Evolutionary conservation across 2,797 vertebrate genomes (phyloP), one percentile per base, ranked within the genome.

Genomic region (Anguilla megastoma): DNA sequence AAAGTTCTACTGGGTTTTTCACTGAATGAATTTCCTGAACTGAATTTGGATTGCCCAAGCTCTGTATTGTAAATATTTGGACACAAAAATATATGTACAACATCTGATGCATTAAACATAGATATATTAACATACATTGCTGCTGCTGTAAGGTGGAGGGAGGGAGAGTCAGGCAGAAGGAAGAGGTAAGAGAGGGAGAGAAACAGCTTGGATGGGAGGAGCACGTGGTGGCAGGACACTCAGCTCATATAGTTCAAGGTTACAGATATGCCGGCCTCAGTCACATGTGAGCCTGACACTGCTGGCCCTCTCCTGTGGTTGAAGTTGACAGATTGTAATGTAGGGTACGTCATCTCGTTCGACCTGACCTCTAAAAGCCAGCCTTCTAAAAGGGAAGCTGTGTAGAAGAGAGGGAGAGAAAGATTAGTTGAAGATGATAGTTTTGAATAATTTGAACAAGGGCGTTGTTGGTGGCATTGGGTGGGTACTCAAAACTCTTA

Each of bases 231-330:
- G 16, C 21, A 45, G 76, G 36, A 9, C 76, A 21, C 71, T 76
- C 45, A 45, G 30, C 2, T 71, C 45, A 45, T 80, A 80, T 41
- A 41, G 33, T 45, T 45, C 76, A 45, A 80, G 76, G 76, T 80
- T 80, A 80, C 36, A 41, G 36, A 45, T 21, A 45, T 45, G 14
- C 33, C 18, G 14, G 12, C 76, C 36, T 45, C 76, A 41, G 74
- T 79, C 74, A 45, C 74, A 45, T 45, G 76, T 45, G 4, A 16
- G 14, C 30, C 76, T 8, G 16, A 21, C 9, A 5, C 36, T 41
- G 76, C 76, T 74, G 69, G 30, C 27, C 45, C 12, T 69, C 80
- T 52, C 87, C 60, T 71, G 45, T 84, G 63, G 80, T 2, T 69
- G 60, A 41, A 58, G 63, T 27, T 21, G 48, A 84, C 58, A 45